Conservation (phyloP, 53 echinoderm and acorn worm species). For the Paracentrotus lividus region DNA sequence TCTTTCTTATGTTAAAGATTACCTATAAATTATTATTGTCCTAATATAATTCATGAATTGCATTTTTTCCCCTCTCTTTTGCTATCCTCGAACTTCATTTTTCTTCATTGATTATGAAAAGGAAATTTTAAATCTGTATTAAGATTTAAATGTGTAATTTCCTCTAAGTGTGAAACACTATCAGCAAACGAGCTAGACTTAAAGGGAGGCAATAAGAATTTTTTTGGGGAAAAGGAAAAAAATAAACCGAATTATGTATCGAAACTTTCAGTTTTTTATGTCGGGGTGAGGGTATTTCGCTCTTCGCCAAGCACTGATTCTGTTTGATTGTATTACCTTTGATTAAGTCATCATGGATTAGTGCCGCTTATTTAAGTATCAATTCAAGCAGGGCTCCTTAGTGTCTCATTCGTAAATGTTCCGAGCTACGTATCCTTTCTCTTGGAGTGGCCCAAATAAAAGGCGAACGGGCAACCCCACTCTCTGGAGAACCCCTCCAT, state of each 20-base stretch:
- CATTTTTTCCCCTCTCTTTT: too few species aligned
- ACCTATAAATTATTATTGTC: too few species aligned
- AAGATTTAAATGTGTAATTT: too few species aligned
- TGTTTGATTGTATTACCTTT: neutral
- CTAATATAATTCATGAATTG: too few species aligned
- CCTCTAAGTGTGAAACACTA: neutral
- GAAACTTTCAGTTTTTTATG: too few species aligned
- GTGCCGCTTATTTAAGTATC: conserved; percentile 52
- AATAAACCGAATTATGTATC: neutral
- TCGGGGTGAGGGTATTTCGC: neutral
- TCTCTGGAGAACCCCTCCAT: conserved; percentile 48
- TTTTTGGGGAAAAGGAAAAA: neutral
- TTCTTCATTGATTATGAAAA: too few species aligned
- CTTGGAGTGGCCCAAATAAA: neutral
- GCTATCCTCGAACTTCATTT: too few species aligned
- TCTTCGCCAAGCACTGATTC: conserved; percentile 26
- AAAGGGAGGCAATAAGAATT: neutral
- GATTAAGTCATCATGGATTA: conserved; percentile 68
- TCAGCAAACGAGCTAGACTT: neutral
- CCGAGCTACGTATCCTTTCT: neutral
- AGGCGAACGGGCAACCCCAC: conserved; percentile 18
- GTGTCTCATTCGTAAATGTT: conserved; percentile 52
- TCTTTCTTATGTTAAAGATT: too few species aligned
- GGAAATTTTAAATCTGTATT: too few species aligned
- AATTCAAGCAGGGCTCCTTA: conserved; percentile 37